Percentiles rank a stretch among this genome's conserved stretches.
These are phyloP conservation scores for Enteromius anoplus DNA, from an alignment of 2,797 vertebrate species.

Conservation along the genomic window DNA sequence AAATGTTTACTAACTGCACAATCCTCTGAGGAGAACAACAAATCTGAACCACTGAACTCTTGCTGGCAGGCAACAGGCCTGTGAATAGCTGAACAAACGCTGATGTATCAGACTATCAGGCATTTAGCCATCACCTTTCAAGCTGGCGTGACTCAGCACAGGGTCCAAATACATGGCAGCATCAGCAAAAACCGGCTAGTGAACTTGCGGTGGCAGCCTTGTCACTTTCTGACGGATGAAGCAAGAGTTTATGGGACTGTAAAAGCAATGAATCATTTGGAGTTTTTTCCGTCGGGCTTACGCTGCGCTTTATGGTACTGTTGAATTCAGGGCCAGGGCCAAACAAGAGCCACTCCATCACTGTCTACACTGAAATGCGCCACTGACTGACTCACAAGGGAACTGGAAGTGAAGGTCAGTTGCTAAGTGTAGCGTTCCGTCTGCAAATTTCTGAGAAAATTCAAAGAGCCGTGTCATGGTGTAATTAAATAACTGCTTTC, in stretches of 20 bases:
- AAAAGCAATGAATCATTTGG: constrained; percentile 42
- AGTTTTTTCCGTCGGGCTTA: constrained; percentile 23
- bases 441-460: neutral
- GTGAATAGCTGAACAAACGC: constrained; percentile 1
- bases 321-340: constrained; percentile 25
- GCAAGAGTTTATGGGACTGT: constrained; percentile 43
- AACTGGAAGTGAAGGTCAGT: neutral
- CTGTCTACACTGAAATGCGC: constrained; percentile 8
- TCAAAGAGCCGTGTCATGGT: no score
- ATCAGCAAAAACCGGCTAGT: constrained; percentile 21
- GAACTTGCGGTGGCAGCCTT: neutral
- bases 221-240: constrained; percentile 51
- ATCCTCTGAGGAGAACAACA: neutral
- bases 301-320: constrained; percentile 3
- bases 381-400: neutral
- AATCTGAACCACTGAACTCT: neutral
- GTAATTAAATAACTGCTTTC: neutral
- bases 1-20: neutral
- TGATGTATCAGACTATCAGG: constrained; percentile 7
- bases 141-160: constrained; percentile 36
- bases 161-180: neutral
- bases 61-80: neutral
- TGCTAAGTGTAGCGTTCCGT: neutral
- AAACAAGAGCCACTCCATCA: constrained; percentile 31
- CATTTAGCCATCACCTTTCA: constrained; percentile 16